Conservation (phyloP, 1,140 invertebrate genomes). For the Adoxophyes honmai region DNA sequence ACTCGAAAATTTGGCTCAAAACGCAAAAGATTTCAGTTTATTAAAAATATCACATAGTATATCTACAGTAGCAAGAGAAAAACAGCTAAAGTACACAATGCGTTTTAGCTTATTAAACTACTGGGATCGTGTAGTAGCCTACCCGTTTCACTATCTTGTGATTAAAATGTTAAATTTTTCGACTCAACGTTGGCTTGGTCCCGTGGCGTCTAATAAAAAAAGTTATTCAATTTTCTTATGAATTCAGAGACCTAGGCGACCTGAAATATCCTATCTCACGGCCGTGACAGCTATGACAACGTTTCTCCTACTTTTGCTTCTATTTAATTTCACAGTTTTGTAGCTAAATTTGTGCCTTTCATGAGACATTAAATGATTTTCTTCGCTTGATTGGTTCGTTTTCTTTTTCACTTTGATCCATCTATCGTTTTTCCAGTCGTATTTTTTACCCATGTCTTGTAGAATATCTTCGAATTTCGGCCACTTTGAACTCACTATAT, state of each 20-base stretch:
- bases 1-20: neutral
- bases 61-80: neutral
- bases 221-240: slow-evolving; percentile 5
- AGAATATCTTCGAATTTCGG: slow-evolving; percentile 66
- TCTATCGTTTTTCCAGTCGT: slow-evolving; percentile 68
- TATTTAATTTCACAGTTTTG: slow-evolving; percentile 64
- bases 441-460: slow-evolving; percentile 57
- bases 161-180: slow-evolving; percentile 8
- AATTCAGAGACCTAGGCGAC: neutral
- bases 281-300: slow-evolving; percentile 64
- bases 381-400: slow-evolving; percentile 27
- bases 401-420: slow-evolving; percentile 67
- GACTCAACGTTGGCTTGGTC: neutral
- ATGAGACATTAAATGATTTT: slow-evolving; percentile 33
- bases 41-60: neutral
- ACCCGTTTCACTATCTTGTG: neutral
- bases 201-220: slow-evolving; percentile 11
- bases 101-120: neutral
- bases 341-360: slow-evolving; percentile 65
- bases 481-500: slow-evolving; percentile 32
- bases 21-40: neutral
- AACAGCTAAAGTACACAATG: neutral
- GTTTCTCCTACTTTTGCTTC: slow-evolving; percentile 61
- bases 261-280: slow-evolving; percentile 50
- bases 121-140: neutral